phyloP scores from a whole-genome alignment of 2,797 vertebrate species.

The Gallirallus australis region DNA sequence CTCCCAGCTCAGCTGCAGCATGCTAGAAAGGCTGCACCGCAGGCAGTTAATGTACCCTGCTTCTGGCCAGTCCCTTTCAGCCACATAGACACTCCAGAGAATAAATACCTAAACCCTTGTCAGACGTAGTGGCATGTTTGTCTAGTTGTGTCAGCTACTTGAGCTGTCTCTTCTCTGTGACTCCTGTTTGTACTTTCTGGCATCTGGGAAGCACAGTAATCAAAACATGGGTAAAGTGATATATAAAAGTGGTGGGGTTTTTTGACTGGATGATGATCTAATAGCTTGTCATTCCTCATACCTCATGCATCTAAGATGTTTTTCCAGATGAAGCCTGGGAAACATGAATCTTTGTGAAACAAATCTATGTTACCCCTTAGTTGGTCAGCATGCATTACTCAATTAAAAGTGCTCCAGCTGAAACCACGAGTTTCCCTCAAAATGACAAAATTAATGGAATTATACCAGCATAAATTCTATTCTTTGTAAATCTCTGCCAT shows the following conservation, averaged over 20 bases:
- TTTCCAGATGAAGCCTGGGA: constrained; percentile 66
- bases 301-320: constrained; percentile 53
- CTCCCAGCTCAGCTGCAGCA: neutral
- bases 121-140: neutral
- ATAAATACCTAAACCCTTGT: neutral
- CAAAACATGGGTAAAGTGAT: constrained; percentile 31
- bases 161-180: neutral
- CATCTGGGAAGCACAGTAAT: constrained; percentile 38
- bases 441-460: constrained; percentile 59
- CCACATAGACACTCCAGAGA: neutral
- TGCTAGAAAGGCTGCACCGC: neutral
- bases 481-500: constrained; percentile 23
- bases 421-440: constrained; percentile 66
- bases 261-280: constrained; percentile 49
- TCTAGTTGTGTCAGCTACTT: constrained; percentile 31
- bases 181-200: constrained; percentile 47
- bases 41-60: neutral
- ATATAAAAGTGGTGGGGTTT: constrained; percentile 44
- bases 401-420: constrained; percentile 39
- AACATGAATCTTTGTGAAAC: constrained; percentile 56
- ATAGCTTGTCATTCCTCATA: constrained; percentile 60
- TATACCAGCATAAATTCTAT: constrained; percentile 33
- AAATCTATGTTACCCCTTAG: constrained; percentile 30
- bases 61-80: neutral
- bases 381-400: constrained; percentile 42